Evolutionary conservation across 2,797 vertebrate species (phyloP).

Genomic region (Phoxinus dragarum): DNA sequence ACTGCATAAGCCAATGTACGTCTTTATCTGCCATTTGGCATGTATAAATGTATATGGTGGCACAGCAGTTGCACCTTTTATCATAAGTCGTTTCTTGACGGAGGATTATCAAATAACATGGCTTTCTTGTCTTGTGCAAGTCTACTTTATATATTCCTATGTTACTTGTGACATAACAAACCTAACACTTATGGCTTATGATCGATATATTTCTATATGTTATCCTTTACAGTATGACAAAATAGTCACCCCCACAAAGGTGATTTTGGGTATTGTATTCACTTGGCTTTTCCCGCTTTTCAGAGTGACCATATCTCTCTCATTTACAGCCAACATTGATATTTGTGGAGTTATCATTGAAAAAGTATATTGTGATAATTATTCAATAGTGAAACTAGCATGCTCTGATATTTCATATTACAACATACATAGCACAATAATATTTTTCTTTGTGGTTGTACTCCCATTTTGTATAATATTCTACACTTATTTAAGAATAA

Average conservation of each 20-base stretch:
- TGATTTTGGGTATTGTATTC: conserved; percentile 22
- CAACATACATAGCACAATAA: conserved; percentile 15
- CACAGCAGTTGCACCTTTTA: conserved; percentile 48
- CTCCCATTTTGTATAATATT: conserved; percentile 32
- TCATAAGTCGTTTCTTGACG: conserved; percentile 49
- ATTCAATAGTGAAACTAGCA: conserved; percentile 49
- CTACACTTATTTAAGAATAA: conserved; percentile 50
- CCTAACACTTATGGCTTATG: conserved; percentile 54
- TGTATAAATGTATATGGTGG: conserved; percentile 66
- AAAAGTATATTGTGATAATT: conserved; percentile 57
- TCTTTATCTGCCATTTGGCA: conserved; percentile 69
- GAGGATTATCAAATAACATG: conserved; percentile 31
- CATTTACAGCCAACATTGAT: conserved; percentile 26
- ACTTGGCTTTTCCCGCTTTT: conserved; percentile 39
- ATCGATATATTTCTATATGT: conserved; percentile 54
- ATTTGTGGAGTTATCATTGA: conserved; percentile 53
- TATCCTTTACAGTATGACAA: conserved; percentile 43
- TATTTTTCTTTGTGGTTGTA: conserved; percentile 22
- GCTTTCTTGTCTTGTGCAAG: conserved; percentile 31
- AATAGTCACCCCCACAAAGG: conserved; percentile 31
- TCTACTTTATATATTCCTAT: conserved; percentile 42
- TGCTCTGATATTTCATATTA: conserved; percentile 13
- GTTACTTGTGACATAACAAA: conserved; percentile 48
- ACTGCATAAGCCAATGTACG: conserved; percentile 71
- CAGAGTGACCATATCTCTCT: background rate